Evolutionary conservation across 2,113 vertebrate species (phyloP).

Genomic region (Dromaius novaehollandiae): DNA sequence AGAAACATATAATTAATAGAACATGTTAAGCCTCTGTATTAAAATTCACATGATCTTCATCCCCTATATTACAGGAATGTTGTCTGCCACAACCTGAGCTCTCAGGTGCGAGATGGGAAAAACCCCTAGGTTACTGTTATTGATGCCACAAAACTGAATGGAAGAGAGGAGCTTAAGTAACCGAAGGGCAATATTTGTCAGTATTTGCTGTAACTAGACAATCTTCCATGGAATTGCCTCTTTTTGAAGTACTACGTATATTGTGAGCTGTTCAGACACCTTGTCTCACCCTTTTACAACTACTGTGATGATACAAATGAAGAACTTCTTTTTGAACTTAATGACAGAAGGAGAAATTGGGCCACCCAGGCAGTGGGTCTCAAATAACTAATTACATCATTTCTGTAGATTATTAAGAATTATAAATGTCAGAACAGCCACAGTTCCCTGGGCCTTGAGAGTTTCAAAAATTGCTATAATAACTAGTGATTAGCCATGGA

Average conservation of each 20-base stretch:
- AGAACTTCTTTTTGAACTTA: background rate
- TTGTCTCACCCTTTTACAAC: background rate
- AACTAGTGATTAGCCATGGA: slow-evolving; percentile 18
- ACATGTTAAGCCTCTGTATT: background rate
- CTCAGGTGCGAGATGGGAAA: background rate
- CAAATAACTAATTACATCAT: background rate
- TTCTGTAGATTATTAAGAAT: slow-evolving; percentile 35
- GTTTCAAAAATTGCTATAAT: slow-evolving; percentile 23
- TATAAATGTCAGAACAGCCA: slow-evolving; percentile 6
- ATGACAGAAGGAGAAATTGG: background rate
- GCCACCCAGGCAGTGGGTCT: background rate
- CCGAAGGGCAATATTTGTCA: background rate
- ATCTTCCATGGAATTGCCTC: background rate
- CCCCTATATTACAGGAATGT: slow-evolving; percentile 25
- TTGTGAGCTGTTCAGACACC: background rate
- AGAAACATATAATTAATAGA: slow-evolving; percentile 18
- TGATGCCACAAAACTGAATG: background rate
- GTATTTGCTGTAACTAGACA: background rate
- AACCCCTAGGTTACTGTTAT: background rate
- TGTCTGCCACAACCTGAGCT: slow-evolving; percentile 9
- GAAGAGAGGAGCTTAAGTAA: background rate
- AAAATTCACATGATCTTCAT: background rate
- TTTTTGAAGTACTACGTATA: background rate
- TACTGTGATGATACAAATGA: background rate
- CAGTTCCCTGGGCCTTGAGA: background rate